Conservation (phyloP, 2,797 vertebrate genomes). For the Sciaenops ocellatus region DNA sequence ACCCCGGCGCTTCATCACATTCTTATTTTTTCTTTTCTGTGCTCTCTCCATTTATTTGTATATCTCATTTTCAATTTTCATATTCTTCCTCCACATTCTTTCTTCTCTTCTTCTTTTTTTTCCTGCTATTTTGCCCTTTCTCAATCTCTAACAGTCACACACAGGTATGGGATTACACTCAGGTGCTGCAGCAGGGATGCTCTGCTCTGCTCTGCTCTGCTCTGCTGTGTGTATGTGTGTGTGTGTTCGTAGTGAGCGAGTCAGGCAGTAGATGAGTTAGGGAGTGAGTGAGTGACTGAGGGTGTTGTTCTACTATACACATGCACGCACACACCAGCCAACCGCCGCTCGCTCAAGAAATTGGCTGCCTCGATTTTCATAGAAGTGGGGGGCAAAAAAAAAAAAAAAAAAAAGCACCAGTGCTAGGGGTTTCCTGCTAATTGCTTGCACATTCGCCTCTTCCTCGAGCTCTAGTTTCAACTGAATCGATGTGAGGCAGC, state of each 20-base stretch:
- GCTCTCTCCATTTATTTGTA: constrained; percentile 11
- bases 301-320: constrained; percentile 40
- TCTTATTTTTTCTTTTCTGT: neutral
- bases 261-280: constrained; percentile 17
- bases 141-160: constrained; percentile 22
- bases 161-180: constrained; percentile 49
- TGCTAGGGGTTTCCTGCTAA: constrained; percentile 81
- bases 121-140: neutral
- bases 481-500: constrained; percentile 45
- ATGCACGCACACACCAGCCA: constrained; percentile 41
- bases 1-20: constrained; percentile 9
- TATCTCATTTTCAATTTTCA: too few relatives aligned
- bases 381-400: neutral
- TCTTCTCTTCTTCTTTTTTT: neutral
- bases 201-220: neutral
- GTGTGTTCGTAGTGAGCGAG: constrained; percentile 23
- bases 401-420: constrained; percentile 7
- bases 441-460: constrained; percentile 81
- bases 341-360: constrained; percentile 60
- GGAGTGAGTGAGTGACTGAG: constrained; percentile 26
- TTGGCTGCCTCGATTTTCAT: constrained; percentile 70
- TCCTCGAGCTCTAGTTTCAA: constrained; percentile 62
- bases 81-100: constrained; percentile 1
- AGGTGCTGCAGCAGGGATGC: constrained; percentile 58
- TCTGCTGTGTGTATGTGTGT: neutral